Evolutionary conservation across 2,888 invertebrate species (phyloP).

Genomic region (Leptothorax acervorum): DNA sequence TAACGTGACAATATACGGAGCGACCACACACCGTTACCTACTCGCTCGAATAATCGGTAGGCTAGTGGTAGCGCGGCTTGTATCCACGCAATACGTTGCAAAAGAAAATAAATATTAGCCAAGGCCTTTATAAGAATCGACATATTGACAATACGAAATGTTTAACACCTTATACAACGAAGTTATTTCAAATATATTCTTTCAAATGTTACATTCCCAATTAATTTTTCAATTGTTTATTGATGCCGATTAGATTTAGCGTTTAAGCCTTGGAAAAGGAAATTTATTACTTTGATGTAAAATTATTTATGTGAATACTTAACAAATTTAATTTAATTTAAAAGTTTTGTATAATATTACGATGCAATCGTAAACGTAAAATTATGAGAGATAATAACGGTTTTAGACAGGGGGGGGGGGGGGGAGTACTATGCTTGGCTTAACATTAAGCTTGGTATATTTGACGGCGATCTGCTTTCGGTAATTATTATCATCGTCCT

Average conservation of each 20-base stretch:
- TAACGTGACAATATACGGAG: background rate
- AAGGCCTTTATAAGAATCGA: background rate
- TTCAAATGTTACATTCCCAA: background rate
- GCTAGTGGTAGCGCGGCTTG: background rate
- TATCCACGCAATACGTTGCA: background rate
- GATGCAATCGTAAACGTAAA: slow-evolving; percentile 5
- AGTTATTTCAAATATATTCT: background rate
- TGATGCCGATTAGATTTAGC: background rate
- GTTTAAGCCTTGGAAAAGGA: background rate
- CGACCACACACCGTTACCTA: background rate
- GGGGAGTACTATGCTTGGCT: background rate
- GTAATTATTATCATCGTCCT: background rate
- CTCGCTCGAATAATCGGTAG: background rate
- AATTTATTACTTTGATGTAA: background rate
- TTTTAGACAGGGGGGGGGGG: background rate
- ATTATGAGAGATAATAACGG: background rate
- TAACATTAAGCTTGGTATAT: background rate
- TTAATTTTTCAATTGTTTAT: background rate
- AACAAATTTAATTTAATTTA: background rate
- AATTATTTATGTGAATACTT: background rate
- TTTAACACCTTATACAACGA: background rate
- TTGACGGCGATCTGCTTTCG: background rate
- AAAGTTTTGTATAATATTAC: background rate
- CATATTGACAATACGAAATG: background rate
- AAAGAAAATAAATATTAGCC: background rate